Evolutionary conservation across 2,797 vertebrate genomes (phyloP), one percentile per base, ranked within the genome.

Genomic region (Microtus agrestis): DNA sequence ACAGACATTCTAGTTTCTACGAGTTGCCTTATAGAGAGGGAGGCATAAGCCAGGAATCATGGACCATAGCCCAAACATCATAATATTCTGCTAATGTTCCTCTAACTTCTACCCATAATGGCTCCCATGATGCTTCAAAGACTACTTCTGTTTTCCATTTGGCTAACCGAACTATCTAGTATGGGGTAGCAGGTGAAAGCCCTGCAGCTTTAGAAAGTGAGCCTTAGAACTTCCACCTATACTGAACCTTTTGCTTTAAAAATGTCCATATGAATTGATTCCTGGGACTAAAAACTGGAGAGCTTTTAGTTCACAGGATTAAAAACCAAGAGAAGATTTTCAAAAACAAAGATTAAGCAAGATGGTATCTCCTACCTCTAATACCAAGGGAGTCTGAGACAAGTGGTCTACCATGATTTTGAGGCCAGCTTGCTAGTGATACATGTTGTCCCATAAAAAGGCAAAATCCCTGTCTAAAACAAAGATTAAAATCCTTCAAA

Each of bases 131-230:
- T 91, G 37, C 84, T 84, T 84, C n/a, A 76, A 86, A 89, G 76
- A 87, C 61, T 94, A 40, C 40, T 79, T 40, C 76, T 69, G 63
- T 84, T 92, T 96, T 51, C 51, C 89, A 25, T 89, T 82, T 93
- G 95, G 56, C 14, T 54, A 91, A 54, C 31, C 9, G 59, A 61
- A n/a, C 48, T 88, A 3, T 84, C 23, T 81, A 37, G 91, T 95
- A 82, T 48, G 63, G 37, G 86, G 46, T 86, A 56, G 56, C 31
- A 37, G 9, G 29, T 56, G 46, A 87, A 76, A 14, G 12, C 48
- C 23, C 69, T 46, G 69, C 69, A 69, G 51, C 54, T 79, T 61
- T 88, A 67, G 91, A n/a, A 40, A 81, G 71, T 0, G 0, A 67
- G 43, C 4, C 71, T 89, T 69, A 76, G 74, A 76, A 87, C 48